Percentiles rank a stretch among this genome's conserved stretches.
These are phyloP conservation scores for Nibea coibor DNA, from an alignment of 2,113 vertebrate species.

Conservation along the genomic window DNA sequence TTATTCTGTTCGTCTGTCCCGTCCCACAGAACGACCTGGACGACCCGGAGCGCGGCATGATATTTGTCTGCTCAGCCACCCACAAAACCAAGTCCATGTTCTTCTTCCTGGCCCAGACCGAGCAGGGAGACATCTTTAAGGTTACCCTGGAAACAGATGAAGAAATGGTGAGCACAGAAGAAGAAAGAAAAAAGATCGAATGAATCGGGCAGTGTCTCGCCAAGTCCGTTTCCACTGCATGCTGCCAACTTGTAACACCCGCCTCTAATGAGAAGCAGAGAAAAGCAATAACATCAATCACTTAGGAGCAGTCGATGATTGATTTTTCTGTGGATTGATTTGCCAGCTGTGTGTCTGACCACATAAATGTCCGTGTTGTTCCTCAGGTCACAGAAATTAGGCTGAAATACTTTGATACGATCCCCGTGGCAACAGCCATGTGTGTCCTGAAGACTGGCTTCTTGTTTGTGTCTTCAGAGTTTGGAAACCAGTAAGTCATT, in stretches of 20 bases:
- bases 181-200: background rate
- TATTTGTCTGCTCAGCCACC: conserved; percentile 98
- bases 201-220: background rate
- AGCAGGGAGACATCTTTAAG: conserved; percentile 99
- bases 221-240: background rate
- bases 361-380: background rate
- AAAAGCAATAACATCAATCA: background rate
- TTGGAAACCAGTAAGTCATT: conserved; percentile 95
- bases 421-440: conserved; percentile 97
- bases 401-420: conserved; percentile 98
- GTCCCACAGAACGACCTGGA: conserved; percentile 93
- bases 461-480: conserved; percentile 96
- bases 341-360: too few species aligned
- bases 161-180: conserved; percentile 91
- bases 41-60: conserved; percentile 98
- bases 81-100: conserved; percentile 99
- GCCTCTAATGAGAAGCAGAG: background rate
- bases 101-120: conserved; percentile 98
- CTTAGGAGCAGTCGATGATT: too few species aligned
- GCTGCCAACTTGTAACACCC: background rate
- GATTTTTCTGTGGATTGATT: background rate
- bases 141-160: conserved; percentile 98
- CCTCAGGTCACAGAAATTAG: conserved; percentile 96
- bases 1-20: background rate
- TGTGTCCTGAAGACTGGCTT: conserved; percentile 98